phyloP scores from a whole-genome alignment of 2,888 invertebrate genomes.

The Spodoptera exigua region DNA sequence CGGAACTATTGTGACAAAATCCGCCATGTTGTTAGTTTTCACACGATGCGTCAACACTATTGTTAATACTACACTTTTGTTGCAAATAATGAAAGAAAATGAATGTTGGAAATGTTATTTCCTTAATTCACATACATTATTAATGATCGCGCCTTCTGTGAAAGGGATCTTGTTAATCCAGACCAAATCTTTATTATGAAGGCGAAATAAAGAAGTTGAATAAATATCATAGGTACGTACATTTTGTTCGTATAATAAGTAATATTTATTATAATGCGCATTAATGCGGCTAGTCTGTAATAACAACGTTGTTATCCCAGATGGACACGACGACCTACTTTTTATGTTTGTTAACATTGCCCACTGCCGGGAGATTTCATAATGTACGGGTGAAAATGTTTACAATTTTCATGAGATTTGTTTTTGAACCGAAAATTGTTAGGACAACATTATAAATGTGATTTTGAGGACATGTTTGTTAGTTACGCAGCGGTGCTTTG shows the following conservation, averaged over 20 bases:
- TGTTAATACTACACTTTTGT: constrained; percentile 47
- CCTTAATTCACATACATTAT: constrained; percentile 45
- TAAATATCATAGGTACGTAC: constrained; percentile 35
- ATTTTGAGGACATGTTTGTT: too few relatives aligned
- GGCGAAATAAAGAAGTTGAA: constrained; percentile 30
- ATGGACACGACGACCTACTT: constrained; percentile 32
- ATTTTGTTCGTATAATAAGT: constrained; percentile 24
- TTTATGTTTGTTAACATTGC: constrained; percentile 13
- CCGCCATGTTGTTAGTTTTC: constrained; percentile 65
- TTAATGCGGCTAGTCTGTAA: constrained; percentile 16
- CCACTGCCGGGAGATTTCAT: constrained; percentile 11
- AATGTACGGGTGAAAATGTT: background rate
- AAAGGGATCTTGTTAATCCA: constrained; percentile 50
- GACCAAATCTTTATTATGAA: constrained; percentile 42
- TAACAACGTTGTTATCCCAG: constrained; percentile 27
- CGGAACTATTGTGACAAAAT: constrained; percentile 62
- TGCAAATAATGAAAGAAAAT: constrained; percentile 46
- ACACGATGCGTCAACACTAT: constrained; percentile 64
- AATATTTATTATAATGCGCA: constrained; percentile 34
- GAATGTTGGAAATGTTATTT: constrained; percentile 38
- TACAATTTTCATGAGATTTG: background rate
- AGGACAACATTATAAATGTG: too few relatives aligned
- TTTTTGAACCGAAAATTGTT: background rate
- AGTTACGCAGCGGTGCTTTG: too few relatives aligned
- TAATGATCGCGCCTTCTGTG: constrained; percentile 48